Percentiles rank a stretch among this genome's conserved stretches.
Conservation (phyloP, 2,797 vertebrate species). For the Synanceia verrucosa region DNA sequence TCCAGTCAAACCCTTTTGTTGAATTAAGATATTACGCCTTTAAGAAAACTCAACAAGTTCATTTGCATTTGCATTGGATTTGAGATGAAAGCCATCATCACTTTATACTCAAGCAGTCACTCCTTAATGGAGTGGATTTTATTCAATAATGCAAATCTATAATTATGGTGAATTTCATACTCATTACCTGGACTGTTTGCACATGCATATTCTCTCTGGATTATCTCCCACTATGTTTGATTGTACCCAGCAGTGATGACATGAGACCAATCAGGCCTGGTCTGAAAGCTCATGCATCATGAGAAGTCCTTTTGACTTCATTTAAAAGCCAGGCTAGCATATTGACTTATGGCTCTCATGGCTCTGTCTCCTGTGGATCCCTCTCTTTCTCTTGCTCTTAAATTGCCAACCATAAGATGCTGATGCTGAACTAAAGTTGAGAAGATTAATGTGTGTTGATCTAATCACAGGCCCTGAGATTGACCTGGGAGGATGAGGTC, state of each 20-base stretch:
- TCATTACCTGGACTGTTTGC: slow-evolving; percentile 43
- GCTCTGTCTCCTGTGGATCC: slow-evolving; percentile 35
- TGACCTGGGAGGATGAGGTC: slow-evolving; percentile 49
- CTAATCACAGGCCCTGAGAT: slow-evolving; percentile 58
- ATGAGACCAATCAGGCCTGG: slow-evolving; percentile 11
- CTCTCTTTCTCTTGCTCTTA: slow-evolving; percentile 50
- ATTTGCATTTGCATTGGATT: slow-evolving; percentile 5
- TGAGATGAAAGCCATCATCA: not conserved
- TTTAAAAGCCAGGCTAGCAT: slow-evolving; percentile 66
- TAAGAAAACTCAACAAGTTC: not conserved
- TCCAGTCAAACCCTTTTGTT: too few relatives aligned
- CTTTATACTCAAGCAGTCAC: not conserved
- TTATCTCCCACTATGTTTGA: slow-evolving; percentile 31
- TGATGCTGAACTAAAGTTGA: slow-evolving; percentile 58
- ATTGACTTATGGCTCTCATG: slow-evolving; percentile 62
- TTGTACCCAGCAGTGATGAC: slow-evolving; percentile 29
- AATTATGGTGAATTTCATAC: not conserved
- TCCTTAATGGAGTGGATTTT: slow-evolving; percentile 1
- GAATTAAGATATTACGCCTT: not conserved
- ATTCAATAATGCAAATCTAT: slow-evolving; percentile 1
- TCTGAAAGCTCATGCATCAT: slow-evolving; percentile 43
- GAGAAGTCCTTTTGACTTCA: slow-evolving; percentile 46
- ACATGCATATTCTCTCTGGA: slow-evolving; percentile 43
- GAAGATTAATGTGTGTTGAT: slow-evolving; percentile 67
- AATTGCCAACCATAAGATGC: slow-evolving; percentile 61